These are phyloP conservation scores for Orchesella cincta DNA, from an alignment of 1,140 invertebrate genomes.

Conservation along the genomic window DNA sequence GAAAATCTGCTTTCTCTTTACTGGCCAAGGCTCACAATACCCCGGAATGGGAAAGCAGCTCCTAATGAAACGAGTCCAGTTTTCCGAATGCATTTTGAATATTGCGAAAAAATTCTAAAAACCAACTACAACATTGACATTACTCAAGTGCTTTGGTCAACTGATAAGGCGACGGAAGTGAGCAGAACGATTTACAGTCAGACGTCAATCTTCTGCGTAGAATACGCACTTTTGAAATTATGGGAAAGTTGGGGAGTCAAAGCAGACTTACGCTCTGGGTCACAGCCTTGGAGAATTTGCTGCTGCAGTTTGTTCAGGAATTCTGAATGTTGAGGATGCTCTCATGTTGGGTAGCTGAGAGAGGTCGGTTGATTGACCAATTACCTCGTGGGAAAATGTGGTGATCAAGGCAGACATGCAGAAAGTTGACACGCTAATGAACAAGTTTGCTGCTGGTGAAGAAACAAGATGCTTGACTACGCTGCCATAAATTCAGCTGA, in stretches of 20 bases:
- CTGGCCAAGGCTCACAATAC: too few species aligned
- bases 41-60: too few species aligned
- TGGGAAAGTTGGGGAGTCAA: slow-evolving; percentile 42
- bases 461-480: background rate
- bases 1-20: too few species aligned
- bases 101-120: slow-evolving; percentile 24
- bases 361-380: slow-evolving; percentile 35
- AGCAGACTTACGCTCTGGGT: slow-evolving; percentile 14
- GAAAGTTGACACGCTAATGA: background rate
- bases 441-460: background rate
- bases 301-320: slow-evolving; percentile 39
- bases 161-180: background rate
- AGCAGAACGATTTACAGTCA: slow-evolving; percentile 31
- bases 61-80: too few species aligned
- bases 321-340: slow-evolving; percentile 38
- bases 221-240: slow-evolving; percentile 34
- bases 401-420: slow-evolving; percentile 11
- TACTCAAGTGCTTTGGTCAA: background rate
- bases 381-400: slow-evolving; percentile 40
- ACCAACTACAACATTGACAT: background rate
- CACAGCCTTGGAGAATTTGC: slow-evolving; percentile 21
- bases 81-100: slow-evolving; percentile 23
- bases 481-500: slow-evolving; percentile 9
- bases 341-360: slow-evolving; percentile 25
- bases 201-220: slow-evolving; percentile 40